phyloP scores from a whole-genome alignment of 2,797 vertebrate species.

The Petrocephalus sullivani region DNA sequence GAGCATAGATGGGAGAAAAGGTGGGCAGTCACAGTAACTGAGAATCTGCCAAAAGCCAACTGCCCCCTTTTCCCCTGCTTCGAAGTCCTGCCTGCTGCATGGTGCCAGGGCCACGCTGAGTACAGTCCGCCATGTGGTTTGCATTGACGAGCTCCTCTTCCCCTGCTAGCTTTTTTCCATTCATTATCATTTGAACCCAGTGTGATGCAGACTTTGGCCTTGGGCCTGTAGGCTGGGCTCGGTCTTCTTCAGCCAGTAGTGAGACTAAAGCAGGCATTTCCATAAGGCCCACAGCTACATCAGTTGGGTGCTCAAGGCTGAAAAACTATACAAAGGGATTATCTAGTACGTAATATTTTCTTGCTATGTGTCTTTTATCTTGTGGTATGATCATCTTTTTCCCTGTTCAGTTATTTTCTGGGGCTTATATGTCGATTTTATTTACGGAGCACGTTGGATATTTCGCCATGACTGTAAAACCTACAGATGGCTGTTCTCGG shows the following conservation, averaged over 20 bases:
- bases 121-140: neutral
- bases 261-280: neutral
- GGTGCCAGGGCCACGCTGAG: neutral
- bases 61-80: neutral
- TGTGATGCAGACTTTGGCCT: conserved; percentile 10
- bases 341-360: neutral
- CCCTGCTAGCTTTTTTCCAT: neutral
- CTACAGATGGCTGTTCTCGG: neutral
- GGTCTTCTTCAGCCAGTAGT: neutral
- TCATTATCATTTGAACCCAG: neutral
- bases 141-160: neutral
- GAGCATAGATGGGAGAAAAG: neutral
- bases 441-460: neutral
- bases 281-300: neutral
- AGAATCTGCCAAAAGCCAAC: neutral
- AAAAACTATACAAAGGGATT: neutral
- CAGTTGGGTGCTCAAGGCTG: neutral
- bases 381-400: neutral
- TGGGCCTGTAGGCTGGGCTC: neutral
- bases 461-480: neutral
- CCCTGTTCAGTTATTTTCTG: neutral
- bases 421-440: neutral
- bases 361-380: neutral
- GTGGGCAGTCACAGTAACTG: neutral
- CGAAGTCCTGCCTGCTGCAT: neutral